phyloP scores from a whole-genome alignment of 2,888 invertebrate species.

The Diaprepes abbreviatus region DNA sequence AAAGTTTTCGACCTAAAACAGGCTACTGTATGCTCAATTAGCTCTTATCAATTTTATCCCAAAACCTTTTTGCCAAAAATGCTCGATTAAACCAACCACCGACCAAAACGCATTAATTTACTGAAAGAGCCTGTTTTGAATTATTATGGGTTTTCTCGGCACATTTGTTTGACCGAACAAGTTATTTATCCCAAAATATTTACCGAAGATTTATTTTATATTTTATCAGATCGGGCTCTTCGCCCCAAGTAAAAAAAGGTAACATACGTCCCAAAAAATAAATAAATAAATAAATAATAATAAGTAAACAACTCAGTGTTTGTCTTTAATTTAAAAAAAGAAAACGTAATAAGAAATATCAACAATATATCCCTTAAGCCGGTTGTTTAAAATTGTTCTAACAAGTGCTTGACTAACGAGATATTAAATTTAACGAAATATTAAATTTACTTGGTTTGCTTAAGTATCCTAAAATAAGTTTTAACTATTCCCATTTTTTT shows the following conservation, averaged over 20 bases:
- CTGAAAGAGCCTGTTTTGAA: constrained; percentile 33
- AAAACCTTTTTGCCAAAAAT: constrained; percentile 25
- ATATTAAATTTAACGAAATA: too few relatives aligned
- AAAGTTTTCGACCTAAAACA: neutral
- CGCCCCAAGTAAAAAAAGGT: neutral
- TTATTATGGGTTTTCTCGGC: constrained; percentile 39
- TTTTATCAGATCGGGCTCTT: constrained; percentile 3
- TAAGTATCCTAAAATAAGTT: too few relatives aligned
- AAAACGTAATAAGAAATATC: too few relatives aligned
- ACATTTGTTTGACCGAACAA: constrained; percentile 35
- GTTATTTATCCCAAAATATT: constrained; percentile 28
- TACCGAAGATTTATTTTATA: constrained; percentile 22
- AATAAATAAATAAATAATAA: too few relatives aligned
- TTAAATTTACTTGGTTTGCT: too few relatives aligned
- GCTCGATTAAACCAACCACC: constrained; percentile 7
- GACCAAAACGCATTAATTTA: constrained; percentile 39
- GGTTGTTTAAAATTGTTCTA: too few relatives aligned
- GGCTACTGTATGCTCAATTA: constrained; percentile 16
- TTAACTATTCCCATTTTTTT: too few relatives aligned
- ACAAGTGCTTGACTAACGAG: too few relatives aligned
- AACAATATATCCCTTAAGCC: too few relatives aligned
- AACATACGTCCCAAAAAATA: too few relatives aligned
- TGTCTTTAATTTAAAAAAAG: too few relatives aligned
- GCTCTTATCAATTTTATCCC: constrained; percentile 35
- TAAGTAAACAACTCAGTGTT: too few relatives aligned